These are phyloP conservation scores for Crossoptilon crossoptilon DNA, from an alignment of 2,797 vertebrate species.

Conservation along the genomic window DNA sequence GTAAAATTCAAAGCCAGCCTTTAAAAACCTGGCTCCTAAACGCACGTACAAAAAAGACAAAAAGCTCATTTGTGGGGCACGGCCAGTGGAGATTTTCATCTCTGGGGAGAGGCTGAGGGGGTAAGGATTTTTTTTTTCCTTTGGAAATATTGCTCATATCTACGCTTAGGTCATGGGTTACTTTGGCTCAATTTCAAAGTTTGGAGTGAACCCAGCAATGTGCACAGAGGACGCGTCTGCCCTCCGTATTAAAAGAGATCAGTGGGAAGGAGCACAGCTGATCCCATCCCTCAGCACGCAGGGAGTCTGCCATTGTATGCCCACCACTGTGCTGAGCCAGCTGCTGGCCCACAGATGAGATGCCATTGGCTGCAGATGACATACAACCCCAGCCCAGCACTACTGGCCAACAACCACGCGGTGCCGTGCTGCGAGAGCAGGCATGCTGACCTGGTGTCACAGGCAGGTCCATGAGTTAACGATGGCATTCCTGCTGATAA, in stretches of 20 bases:
- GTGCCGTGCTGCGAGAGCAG: background rate
- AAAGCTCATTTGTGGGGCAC: background rate
- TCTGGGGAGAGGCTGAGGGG: background rate
- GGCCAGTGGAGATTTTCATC: slow-evolving; percentile 7
- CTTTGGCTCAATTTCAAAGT: background rate
- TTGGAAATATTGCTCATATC: background rate
- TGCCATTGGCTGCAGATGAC: background rate
- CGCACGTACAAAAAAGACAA: background rate
- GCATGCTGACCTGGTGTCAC: background rate
- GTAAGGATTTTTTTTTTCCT: background rate
- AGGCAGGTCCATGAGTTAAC: background rate
- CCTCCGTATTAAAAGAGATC: background rate
- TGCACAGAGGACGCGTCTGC: background rate
- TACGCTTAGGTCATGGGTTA: background rate
- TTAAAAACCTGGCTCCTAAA: slow-evolving; percentile 39
- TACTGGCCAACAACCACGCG: accelerated
- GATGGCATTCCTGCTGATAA: background rate
- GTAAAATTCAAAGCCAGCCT: slow-evolving; percentile 42
- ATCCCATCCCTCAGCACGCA: background rate
- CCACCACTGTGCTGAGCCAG: background rate
- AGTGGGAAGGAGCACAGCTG: background rate
- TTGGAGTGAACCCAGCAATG: background rate
- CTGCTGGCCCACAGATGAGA: background rate
- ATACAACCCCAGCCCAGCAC: background rate
- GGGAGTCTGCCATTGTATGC: background rate